Conservation (phyloP, 2,113 vertebrate species). For the Damaliscus lunatus region DNA sequence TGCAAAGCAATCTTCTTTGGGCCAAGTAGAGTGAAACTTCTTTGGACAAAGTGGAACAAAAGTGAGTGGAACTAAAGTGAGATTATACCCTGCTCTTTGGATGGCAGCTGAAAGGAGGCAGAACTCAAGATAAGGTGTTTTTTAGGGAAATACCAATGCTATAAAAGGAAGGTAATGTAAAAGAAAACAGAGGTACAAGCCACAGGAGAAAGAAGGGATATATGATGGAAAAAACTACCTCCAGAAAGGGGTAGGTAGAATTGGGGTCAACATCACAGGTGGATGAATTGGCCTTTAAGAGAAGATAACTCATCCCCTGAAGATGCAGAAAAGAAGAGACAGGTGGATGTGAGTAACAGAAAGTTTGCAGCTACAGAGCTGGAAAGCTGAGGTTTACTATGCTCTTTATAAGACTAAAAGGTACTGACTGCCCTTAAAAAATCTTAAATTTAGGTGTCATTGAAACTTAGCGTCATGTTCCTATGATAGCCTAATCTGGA, state of each 20-base stretch:
- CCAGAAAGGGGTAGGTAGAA: background rate
- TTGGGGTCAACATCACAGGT: background rate
- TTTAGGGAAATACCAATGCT: background rate
- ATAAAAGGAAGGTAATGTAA: background rate
- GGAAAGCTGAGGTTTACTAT: background rate
- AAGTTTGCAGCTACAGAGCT: background rate
- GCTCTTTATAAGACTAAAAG: background rate
- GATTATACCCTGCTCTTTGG: background rate
- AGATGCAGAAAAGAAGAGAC: background rate
- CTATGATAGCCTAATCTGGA: background rate
- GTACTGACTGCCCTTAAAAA: background rate
- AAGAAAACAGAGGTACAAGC: background rate
- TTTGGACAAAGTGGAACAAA: background rate
- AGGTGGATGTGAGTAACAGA: background rate
- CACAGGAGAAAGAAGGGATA: background rate
- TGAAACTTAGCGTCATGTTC: background rate
- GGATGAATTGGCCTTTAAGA: background rate
- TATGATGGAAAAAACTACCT: background rate
- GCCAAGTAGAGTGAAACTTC: background rate
- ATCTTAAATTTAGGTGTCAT: background rate
- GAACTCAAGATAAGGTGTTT: background rate
- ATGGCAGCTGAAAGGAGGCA: background rate
- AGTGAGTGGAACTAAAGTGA: background rate
- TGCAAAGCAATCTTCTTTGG: background rate
- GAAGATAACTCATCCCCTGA: background rate